Base-by-base conservation (phyloP, 2,888 invertebrate species). In the Pollenia amentaria region DNA sequence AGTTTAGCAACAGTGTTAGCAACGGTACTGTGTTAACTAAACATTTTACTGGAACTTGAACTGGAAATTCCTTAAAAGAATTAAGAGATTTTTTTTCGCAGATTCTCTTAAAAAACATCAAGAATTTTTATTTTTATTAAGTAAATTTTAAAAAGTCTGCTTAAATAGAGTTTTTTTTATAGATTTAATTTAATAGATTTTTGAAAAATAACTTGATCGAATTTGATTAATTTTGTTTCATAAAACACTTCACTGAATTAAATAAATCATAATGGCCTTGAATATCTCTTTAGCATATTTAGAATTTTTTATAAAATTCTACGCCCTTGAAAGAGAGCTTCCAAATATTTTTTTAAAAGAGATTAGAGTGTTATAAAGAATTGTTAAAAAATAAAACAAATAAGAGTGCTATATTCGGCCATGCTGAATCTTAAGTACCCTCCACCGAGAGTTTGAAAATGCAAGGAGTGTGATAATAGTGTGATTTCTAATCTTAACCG, bases 281-380 rank as follows among this genome's bases (percentile, higher is more conserved):
- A 87, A 76, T 53, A 10, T 46, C 46, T 29, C 11, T 21, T 29
- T 38, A 46, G 18, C 14, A 12, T 44, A 51, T 53, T 69, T 12
- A 55, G 44, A 9, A n/a, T 62, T 51, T 29, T 70, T 79, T 46
- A n/a, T 21, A 60, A 14, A n/a, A 40, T 67, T 51, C 53, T 84
- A 87, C 87, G 84, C 87, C 87, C 80, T 84, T 87, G 80, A 80
- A 60, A 79, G 80, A 80, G 72, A 57, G 21, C 46, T 44, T 11
- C 14, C 0, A 18, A 73, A 21, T 55, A 12, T 44, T 65, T 29
- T 29, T 29, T 29, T n/a, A n/a, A 29, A 29, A 29, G 29, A 29
- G 29, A 29, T 29, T 29, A 29, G 0, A 29, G 29, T 29, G 29
- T 29, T 29, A 29, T 29, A 29, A 29, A 6, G 29, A 29, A 29